Evolutionary conservation across 2,888 invertebrate species (phyloP), one percentile per base, ranked within the genome.

Genomic region (Epinotia bilunana): DNA sequence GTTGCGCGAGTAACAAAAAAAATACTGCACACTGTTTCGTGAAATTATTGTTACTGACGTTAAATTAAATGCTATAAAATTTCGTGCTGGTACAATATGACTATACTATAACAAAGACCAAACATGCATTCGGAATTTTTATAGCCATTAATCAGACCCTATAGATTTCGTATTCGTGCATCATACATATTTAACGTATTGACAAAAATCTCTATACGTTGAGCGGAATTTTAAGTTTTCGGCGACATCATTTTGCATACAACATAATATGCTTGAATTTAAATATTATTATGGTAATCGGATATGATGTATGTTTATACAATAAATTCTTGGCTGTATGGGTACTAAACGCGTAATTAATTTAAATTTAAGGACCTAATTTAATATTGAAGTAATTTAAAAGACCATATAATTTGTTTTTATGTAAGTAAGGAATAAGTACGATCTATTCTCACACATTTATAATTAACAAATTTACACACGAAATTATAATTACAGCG

Each of bases 151-250:
- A 73, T 76, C 55, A 62, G 62, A 71, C 70, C 20, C 53, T 28
- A 49, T 62, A 70, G 81, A 85, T 88, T 89, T 84, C 71, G 88
- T 90, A 91, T 91, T 91, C 91, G 72, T 74, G 77, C 80, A 82
- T 80, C 88, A 87, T 80, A 77, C 79, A 71, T 83, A 78, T 75
- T 75, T 67, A 76, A 77, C 63, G 74, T 73, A 77, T 76, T 77
- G 74, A 77, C 89, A 83, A 90, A 92, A 91, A 90, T 90, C 85
- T 84, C 79, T 79, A 84, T 82, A 82, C 78, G 79, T 80, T 82
- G 83, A 77, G 64, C 73, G 65, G 82, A 86, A 91, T 91, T 89
- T 88, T 79, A 88, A 91, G 83, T 88, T 87, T 81, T 82, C 85
- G 85, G 83, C 79, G 77, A 72, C 76, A 74, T 70, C 73, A 72